Percentiles rank a stretch among this genome's conserved stretches.
Evolutionary conservation across 2,888 invertebrate species (phyloP).

Genomic region (Nomada goodeniana): DNA sequence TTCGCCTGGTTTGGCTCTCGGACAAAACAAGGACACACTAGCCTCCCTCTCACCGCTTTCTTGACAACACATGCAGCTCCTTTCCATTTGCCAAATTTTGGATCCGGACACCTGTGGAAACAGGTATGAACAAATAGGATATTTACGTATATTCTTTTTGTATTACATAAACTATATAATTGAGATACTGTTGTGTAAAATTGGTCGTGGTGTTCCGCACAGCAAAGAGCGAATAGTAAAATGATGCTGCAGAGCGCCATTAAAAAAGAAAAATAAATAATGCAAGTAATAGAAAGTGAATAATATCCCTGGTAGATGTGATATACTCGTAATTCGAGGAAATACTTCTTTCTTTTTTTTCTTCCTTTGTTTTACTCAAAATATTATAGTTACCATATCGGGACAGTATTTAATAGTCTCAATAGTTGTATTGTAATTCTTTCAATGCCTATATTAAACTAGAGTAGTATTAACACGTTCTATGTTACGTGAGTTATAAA

Average conservation of each 20-base stretch:
- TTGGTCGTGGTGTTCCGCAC: neutral
- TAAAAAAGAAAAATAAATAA: constrained; percentile 11
- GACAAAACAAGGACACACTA: constrained; percentile 94
- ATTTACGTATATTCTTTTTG: constrained; percentile 5
- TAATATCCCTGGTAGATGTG: neutral
- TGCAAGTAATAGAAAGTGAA: neutral
- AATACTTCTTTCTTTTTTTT: neutral
- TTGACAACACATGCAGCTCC: constrained; percentile 98
- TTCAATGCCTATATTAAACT: too few species aligned
- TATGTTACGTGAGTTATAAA: too few species aligned
- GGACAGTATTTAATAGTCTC: too few species aligned
- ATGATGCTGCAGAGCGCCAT: neutral
- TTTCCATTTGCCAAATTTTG: constrained; percentile 98
- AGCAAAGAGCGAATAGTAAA: constrained; percentile 2
- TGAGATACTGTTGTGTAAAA: neutral
- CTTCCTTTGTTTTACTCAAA: neutral
- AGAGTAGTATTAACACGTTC: too few species aligned
- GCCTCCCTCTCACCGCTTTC: constrained; percentile 97
- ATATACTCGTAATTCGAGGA: neutral
- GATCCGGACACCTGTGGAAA: constrained; percentile 93
- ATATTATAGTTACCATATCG: too few species aligned
- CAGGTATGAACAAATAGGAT: constrained; percentile 58
- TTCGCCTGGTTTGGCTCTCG: constrained; percentile 94
- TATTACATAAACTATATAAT: neutral
- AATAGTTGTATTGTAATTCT: too few species aligned